These are phyloP conservation scores for Drosophila gunungcola DNA, from an alignment of 1,140 invertebrate species.

Conservation along the genomic window DNA sequence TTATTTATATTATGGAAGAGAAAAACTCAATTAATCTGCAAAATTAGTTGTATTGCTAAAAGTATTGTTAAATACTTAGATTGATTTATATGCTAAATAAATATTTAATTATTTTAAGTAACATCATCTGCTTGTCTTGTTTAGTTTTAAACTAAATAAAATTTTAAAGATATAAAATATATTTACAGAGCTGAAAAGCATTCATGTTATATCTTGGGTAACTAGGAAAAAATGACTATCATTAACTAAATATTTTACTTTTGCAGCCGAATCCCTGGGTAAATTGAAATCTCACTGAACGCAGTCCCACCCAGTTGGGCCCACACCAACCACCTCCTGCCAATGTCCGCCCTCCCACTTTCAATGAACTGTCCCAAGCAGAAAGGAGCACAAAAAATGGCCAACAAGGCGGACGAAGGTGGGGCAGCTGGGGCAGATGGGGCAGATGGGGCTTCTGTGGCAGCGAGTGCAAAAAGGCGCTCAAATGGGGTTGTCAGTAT, in stretches of 20 bases:
- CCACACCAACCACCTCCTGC: neutral
- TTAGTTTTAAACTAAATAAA: too few relatives aligned
- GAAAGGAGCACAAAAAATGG: conserved; percentile 28
- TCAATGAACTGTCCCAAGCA: conserved; percentile 73
- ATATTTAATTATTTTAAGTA: too few relatives aligned
- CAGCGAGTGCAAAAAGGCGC: conserved; percentile 81
- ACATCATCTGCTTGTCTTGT: too few relatives aligned
- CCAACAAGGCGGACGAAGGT: conserved; percentile 12
- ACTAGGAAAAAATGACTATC: neutral
- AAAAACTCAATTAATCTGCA: too few relatives aligned
- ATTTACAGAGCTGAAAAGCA: too few relatives aligned
- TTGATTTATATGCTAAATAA: too few relatives aligned
- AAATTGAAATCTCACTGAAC: neutral
- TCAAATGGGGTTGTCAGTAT: conserved; percentile 85
- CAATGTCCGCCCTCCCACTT: conserved; percentile 32
- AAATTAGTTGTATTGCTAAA: too few relatives aligned
- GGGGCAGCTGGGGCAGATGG: conserved; percentile 51
- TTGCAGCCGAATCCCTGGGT: neutral
- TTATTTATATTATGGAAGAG: too few relatives aligned
- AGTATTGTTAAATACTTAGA: too few relatives aligned
- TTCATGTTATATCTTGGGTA: too few relatives aligned
- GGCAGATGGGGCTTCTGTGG: conserved; percentile 61
- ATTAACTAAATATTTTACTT: neutral
- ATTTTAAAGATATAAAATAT: too few relatives aligned
- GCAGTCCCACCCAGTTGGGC: neutral